Percentiles rank a stretch among this genome's conserved stretches.
Conservation (phyloP, 2,797 vertebrate species). For the Clarias laeviceps region DNA sequence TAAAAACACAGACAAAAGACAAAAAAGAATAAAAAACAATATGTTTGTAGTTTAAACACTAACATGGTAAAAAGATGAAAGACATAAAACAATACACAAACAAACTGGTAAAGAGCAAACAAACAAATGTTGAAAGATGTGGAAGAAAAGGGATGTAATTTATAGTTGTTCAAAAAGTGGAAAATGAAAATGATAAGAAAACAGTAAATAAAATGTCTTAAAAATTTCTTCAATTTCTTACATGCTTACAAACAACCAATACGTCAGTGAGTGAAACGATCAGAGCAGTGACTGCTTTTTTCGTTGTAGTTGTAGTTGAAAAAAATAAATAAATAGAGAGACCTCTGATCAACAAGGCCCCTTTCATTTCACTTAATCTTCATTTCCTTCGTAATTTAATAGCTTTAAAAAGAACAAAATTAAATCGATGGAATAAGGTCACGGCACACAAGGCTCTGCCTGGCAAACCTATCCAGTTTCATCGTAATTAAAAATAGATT, state of each 20-base stretch:
- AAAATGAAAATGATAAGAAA: neutral
- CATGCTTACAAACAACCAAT: neutral
- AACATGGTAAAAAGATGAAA: neutral
- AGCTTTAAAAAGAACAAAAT: slow-evolving; percentile 51
- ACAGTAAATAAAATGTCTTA: neutral
- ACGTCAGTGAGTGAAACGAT: neutral
- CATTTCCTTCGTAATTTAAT: slow-evolving; percentile 59
- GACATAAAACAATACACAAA: neutral
- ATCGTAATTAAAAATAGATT: slow-evolving; percentile 77
- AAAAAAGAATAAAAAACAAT: no score
- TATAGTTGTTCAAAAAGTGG: neutral
- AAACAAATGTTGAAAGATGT: neutral
- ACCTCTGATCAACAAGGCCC: neutral
- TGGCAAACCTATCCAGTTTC: slow-evolving; percentile 70
- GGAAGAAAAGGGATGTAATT: no score
- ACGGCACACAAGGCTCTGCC: slow-evolving; percentile 58
- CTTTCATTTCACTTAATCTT: slow-evolving; percentile 32
- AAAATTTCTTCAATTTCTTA: neutral
- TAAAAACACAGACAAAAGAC: neutral
- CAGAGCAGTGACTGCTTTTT: no score
- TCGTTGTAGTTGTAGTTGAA: no score
- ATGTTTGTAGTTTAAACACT: neutral
- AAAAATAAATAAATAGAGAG: neutral
- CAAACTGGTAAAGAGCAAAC: neutral
- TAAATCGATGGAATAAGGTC: slow-evolving; percentile 51